Conservation (phyloP, 2,113 vertebrate species). For the Heterotilapia buettikoferi region DNA sequence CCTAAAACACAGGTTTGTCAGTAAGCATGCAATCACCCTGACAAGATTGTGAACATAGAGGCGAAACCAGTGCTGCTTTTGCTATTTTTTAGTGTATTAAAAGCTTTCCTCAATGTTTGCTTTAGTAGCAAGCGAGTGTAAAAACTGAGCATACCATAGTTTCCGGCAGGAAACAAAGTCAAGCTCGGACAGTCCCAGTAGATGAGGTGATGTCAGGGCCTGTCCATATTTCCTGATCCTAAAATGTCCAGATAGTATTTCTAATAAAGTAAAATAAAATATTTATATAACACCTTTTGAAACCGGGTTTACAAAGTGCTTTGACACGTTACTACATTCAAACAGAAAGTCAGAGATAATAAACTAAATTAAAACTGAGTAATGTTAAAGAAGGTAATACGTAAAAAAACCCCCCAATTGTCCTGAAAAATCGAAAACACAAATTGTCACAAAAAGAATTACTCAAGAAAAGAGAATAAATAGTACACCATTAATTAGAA, state of each 20-base stretch:
- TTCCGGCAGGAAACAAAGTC: background rate
- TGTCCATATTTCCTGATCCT: background rate
- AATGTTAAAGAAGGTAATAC: background rate
- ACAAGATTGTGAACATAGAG: background rate
- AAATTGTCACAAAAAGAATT: background rate
- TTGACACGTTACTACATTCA: background rate
- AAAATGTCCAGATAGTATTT: background rate
- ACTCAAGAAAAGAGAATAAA: background rate
- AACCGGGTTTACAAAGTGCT: background rate
- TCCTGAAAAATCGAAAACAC: background rate
- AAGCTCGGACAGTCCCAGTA: background rate
- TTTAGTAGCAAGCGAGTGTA: background rate
- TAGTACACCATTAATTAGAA: background rate
- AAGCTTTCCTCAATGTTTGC: background rate
- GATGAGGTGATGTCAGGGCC: background rate
- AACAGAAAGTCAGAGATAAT: background rate
- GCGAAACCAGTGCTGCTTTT: background rate
- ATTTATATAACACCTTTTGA: background rate
- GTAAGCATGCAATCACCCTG: background rate
- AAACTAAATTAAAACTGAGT: background rate
- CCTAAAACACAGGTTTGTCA: background rate
- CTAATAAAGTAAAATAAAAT: background rate
- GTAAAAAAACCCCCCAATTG: fast-evolving
- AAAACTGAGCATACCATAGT: background rate
- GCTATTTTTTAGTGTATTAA: background rate